Conservation (phyloP, 2,113 vertebrate genomes). For the Calidris pygmaea region DNA sequence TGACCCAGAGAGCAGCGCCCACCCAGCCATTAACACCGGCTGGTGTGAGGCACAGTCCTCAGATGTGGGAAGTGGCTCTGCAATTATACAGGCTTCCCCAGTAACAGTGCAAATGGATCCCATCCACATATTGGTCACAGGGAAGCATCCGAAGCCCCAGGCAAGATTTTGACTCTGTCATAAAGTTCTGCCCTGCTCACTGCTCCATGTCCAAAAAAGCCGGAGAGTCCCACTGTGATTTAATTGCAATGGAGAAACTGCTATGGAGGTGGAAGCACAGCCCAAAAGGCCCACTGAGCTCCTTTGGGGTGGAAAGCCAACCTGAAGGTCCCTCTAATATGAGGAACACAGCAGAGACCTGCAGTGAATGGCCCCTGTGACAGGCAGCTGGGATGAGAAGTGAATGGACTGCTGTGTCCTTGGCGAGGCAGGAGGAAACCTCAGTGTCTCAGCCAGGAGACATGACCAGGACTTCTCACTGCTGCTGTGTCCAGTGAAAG, state of each 20-base stretch:
- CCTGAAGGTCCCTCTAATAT: background rate
- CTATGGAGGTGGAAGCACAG: background rate
- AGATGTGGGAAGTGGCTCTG: background rate
- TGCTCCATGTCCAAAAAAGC: background rate
- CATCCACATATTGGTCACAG: background rate
- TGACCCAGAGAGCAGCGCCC: background rate
- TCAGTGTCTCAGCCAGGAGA: background rate
- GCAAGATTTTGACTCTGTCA: background rate
- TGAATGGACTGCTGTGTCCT: background rate
- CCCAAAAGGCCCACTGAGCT: background rate
- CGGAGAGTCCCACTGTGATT: background rate
- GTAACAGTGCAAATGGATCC: background rate
- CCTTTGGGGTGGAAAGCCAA: background rate
- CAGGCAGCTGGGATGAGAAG: background rate
- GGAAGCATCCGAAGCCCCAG: background rate
- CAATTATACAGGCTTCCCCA: background rate
- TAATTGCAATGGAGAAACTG: background rate
- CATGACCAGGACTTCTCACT: rapidly evolving
- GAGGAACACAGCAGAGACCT: background rate
- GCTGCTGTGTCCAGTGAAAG: background rate
- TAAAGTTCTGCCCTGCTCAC: background rate
- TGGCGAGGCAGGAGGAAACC: background rate
- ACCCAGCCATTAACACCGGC: rapidly evolving
- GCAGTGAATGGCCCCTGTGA: background rate
- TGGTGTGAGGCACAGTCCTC: background rate